Percentiles rank a stretch among this genome's conserved stretches.
Conservation (phyloP, 2,113 vertebrate species). For the Dasyprocta punctata region DNA sequence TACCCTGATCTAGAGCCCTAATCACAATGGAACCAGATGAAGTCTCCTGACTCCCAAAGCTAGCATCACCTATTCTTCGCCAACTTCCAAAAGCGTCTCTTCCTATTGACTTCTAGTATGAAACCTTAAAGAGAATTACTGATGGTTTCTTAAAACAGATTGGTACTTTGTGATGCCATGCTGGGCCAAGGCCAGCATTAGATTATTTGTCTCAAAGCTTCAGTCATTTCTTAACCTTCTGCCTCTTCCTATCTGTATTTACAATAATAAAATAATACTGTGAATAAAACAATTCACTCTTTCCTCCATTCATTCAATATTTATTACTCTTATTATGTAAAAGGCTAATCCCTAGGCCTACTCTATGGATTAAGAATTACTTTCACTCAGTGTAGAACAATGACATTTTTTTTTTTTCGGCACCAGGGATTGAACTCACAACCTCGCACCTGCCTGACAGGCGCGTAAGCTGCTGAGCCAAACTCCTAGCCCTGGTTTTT, state of each 20-base stretch:
- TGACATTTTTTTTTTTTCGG: too few species aligned
- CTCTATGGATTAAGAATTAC: conserved; percentile 43
- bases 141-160: conserved; percentile 26
- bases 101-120: not conserved
- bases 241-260: conserved; percentile 19
- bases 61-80: not conserved
- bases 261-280: conserved; percentile 28
- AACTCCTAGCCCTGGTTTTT: too few species aligned
- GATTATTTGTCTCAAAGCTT: conserved; percentile 15
- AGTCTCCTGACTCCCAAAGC: not conserved
- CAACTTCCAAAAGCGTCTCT: not conserved
- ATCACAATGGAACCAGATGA: not conserved
- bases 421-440: too few species aligned
- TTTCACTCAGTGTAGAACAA: not conserved
- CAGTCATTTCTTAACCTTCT: conserved; percentile 46
- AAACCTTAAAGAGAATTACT: conserved; percentile 31
- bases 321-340: not conserved
- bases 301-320: conserved; percentile 47
- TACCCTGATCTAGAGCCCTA: not conserved
- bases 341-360: conserved; percentile 3
- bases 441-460: too few species aligned
- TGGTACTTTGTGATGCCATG: not conserved
- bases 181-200: not conserved
- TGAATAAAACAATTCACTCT: not conserved
- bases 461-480: too few species aligned